These are phyloP conservation scores for Himantopus leucocephalus DNA, from an alignment of 2,113 vertebrate species.

Conservation along the genomic window DNA sequence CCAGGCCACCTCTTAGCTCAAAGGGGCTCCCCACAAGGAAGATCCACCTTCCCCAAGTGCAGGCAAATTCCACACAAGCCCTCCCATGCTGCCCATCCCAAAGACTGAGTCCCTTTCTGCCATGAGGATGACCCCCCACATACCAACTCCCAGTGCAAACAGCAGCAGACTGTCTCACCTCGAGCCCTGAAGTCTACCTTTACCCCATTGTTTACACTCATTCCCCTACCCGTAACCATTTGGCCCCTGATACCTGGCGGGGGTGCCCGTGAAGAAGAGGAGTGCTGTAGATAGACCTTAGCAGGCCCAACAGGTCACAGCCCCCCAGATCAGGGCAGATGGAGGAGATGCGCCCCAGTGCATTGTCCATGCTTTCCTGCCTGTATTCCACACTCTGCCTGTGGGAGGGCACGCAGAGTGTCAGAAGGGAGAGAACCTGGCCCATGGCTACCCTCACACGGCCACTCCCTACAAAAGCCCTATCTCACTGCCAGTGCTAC, in stretches of 20 bases:
- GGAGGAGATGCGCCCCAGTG: conserved; percentile 66
- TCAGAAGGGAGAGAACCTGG: not conserved
- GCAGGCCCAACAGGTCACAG: conserved; percentile 80
- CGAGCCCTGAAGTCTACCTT: not conserved
- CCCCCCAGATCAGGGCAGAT: conserved; percentile 76
- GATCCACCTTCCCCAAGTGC: not conserved
- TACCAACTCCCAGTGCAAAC: not conserved
- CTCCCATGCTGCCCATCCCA: not conserved
- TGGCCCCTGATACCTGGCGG: conserved; percentile 70
- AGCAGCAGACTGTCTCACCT: not conserved
- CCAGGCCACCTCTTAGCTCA: not conserved
- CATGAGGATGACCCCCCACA: not conserved
- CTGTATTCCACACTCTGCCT: conserved; percentile 83
- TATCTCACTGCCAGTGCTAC: not conserved
- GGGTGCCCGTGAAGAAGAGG: conserved; percentile 69
- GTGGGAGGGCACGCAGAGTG: not conserved
- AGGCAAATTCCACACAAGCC: not conserved
- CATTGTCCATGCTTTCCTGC: conserved; percentile 76
- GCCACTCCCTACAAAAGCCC: not conserved
- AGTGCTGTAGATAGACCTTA: conserved; percentile 76
- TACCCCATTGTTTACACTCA: not conserved
- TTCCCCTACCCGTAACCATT: not conserved
- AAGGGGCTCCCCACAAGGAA: not conserved
- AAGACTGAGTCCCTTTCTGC: not conserved
- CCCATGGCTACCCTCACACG: not conserved